Base-by-base conservation (phyloP, 2,888 invertebrate species). In the Drosophila nigricruria region DNA sequence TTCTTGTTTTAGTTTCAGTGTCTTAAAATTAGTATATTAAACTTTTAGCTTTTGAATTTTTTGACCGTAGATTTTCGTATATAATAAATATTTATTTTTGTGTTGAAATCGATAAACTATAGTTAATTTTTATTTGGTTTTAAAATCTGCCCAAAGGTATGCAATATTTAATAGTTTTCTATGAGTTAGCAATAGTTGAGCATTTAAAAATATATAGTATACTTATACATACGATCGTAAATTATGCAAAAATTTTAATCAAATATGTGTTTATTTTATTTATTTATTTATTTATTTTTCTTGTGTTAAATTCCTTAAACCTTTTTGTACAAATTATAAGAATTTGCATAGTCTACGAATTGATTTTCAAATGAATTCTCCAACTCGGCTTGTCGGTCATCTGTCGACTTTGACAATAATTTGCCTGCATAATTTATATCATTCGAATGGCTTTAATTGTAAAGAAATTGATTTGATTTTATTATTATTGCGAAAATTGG, bases 381-480 rank as follows among this genome's bases (percentile, higher is more conserved):
- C 1, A 20, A 18, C 32, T 18, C 30, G 8, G 4, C 20, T 16
- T n/a, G n/a, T n/a, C n/a, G 32, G 50, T 14, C 32, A 23, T 20
- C 34, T 16, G 38, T 3, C 10, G 27, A 53, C 38, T 9, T 42
- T 60, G 30, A 30, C 50, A 23, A 32, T 18, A 53, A 49, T 38
- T 32, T 61, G 32, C 23, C 18, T 36, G 60, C 45, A 49, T 61
- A 36, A 43, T 27, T 47, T 25, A 47, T 27, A 2, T 14, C 12
- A 54, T 54, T 30, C 27, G 50, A 52, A 67, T 25, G 30, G 53
- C n/a, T 69, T 68, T 27, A 68, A 70, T 47, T 66, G n/a, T 27
- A 14, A 45, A 23, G 23, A 16, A 4, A 23, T 38, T 66, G 18
- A 49, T 54, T 52, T 40, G n/a, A 63, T 49, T 60, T 68, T 36